A percentile compares a stretch with the other conserved stretches of the same genome.
Conservation (phyloP, 2,797 vertebrate genomes). For the Sternotherus odoratus region DNA sequence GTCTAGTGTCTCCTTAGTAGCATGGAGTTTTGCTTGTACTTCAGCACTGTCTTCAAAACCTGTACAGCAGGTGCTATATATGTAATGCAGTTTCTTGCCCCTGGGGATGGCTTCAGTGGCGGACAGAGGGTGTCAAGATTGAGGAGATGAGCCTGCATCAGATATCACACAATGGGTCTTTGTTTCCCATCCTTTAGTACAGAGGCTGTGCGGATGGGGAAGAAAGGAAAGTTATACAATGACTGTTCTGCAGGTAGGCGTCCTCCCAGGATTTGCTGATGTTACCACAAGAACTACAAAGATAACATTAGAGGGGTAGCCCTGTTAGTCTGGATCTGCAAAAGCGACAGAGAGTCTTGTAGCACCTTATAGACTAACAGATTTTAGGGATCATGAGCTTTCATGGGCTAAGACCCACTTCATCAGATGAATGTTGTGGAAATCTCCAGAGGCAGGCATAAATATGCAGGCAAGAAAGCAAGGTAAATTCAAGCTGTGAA, state of each 20-base stretch:
- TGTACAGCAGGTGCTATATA: neutral
- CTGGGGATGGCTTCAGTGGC: neutral
- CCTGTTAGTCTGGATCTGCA: too few relatives aligned
- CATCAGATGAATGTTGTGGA: too few relatives aligned
- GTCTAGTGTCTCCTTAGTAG: neutral
- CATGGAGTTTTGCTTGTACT: neutral
- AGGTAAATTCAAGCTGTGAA: too few relatives aligned
- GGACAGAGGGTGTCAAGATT: neutral
- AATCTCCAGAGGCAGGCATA: too few relatives aligned
- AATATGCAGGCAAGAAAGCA: too few relatives aligned
- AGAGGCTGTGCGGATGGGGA: neutral
- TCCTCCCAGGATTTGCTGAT: neutral
- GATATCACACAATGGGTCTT: neutral
- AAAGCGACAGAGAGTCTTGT: too few relatives aligned
- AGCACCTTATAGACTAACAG: too few relatives aligned
- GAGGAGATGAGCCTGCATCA: neutral
- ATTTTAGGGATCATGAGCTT: too few relatives aligned
- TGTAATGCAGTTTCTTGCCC: slow-evolving; percentile 5
- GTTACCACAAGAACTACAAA: neutral
- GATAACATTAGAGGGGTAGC: too few relatives aligned
- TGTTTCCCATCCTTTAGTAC: neutral
- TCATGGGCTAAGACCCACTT: too few relatives aligned
- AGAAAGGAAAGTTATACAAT: neutral
- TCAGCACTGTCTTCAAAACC: neutral
- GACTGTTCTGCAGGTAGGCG: neutral